Evolutionary conservation across 2,113 vertebrate species (phyloP).

Genomic region (Passer domesticus): DNA sequence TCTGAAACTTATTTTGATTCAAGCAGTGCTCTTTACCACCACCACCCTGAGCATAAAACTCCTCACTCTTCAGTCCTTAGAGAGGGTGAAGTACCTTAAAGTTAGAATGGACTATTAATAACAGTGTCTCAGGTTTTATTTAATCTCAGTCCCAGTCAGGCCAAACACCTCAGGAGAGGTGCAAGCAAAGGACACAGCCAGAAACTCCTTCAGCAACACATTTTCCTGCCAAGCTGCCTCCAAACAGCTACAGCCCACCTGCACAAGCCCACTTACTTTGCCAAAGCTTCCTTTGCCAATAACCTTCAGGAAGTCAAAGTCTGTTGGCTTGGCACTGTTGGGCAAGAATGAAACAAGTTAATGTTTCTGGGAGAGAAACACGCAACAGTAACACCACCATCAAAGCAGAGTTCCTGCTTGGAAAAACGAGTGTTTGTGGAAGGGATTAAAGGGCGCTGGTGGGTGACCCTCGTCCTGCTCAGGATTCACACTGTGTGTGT

Average conservation of each 20-base stretch:
- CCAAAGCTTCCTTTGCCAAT: slow-evolving; percentile 85
- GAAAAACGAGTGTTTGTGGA: not conserved
- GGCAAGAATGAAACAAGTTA: slow-evolving; percentile 35
- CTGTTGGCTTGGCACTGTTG: slow-evolving; percentile 81
- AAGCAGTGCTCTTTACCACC: not conserved
- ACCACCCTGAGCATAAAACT: not conserved
- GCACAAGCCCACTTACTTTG: slow-evolving; percentile 71
- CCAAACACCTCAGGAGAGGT: not conserved
- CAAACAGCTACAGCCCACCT: not conserved
- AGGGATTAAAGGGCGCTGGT: not conserved
- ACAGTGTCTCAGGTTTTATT: not conserved
- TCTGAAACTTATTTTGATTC: not conserved
- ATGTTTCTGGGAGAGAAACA: slow-evolving; percentile 5
- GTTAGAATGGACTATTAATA: not conserved
- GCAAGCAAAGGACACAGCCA: not conserved
- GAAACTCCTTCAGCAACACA: not conserved
- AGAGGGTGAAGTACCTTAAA: not conserved
- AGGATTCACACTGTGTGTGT: fast-evolving
- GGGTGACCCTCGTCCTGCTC: not conserved
- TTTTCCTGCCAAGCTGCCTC: not conserved
- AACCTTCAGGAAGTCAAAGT: slow-evolving; percentile 83
- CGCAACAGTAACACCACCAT: not conserved
- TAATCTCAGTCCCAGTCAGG: not conserved
- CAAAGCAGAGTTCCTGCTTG: not conserved
- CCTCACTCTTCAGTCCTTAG: not conserved